Base-by-base conservation (phyloP, 2,888 invertebrate genomes). In the Parelbella ahira region DNA sequence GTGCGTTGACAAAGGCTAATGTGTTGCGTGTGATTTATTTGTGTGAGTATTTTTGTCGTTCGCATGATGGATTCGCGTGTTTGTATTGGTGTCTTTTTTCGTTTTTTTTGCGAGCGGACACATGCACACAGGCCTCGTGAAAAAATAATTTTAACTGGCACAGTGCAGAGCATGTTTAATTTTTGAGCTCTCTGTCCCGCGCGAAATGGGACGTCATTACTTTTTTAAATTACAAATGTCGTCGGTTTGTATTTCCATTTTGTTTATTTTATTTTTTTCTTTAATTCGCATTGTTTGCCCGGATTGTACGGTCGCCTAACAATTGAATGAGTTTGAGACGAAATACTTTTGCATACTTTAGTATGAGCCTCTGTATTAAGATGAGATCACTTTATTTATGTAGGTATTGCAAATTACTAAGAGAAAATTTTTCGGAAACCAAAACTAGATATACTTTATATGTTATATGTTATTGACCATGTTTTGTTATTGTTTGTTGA, bases 121-220 rank as follows among this genome's bases (percentile, higher is more conserved):
- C 30, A 43, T 49, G 50, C 78, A 76, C 78, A 82, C 76, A 79
- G 67, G 63, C 60, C 62, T 65, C 60, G 81, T 73, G 80, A 83
- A 86, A 86, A 87, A 86, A 86, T 84, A 83, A 81, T 86, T 81
- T 86, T 75, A 84, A 84, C 83, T 82, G 84, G 83, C 81, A 82
- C 83, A 82, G 72, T 74, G 76, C 72, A 77, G 68, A 74, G 66
- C 71, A 73, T 77, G 84, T 84, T 86, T 83, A 86, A 86, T 86
- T 86, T 86, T 84, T 82, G 83, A 76, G 81, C 77, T 79, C 74
- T 79, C 79, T 76, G 80, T 79, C 78, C 81, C 67, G 76, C 67
- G 68, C 73, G 71, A 75, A 83, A 84, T 79, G 82, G 80, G 79
- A 81, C 81, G 83, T 82, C 84, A 84, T 86, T 84, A 84, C 80